phyloP scores from a whole-genome alignment of 2,888 invertebrate genomes.

The Sinotaia quadrata region DNA sequence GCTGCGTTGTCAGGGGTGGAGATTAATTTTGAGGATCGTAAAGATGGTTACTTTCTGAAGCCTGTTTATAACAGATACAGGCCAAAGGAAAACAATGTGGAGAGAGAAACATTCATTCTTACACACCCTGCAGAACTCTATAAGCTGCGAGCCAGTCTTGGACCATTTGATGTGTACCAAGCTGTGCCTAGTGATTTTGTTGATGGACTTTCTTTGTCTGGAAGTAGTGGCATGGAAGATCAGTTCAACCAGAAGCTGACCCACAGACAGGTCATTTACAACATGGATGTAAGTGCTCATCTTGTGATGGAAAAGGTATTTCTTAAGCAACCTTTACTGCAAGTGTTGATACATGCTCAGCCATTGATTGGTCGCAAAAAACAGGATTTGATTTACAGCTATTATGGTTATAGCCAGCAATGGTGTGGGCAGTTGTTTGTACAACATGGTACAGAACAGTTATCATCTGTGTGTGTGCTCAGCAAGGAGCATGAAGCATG shows the following conservation, averaged over 20 bases:
- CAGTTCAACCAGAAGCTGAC: conserved; percentile 29
- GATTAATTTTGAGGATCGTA: conserved; percentile 62
- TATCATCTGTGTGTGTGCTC: conserved; percentile 93
- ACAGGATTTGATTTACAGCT: conserved; percentile 34
- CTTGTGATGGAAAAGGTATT: conserved; percentile 89
- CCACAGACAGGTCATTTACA: conserved; percentile 53
- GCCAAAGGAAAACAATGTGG: conserved; percentile 68
- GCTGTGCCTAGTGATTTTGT: conserved; percentile 83
- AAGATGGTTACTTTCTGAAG: conserved; percentile 69
- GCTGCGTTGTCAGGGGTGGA: conserved; percentile 55
- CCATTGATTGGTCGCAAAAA: conserved; percentile 72
- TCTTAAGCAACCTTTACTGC: conserved; percentile 89
- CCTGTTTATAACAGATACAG: conserved; percentile 73
- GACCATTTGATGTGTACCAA: conserved; percentile 95
- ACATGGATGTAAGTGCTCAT: conserved; percentile 91
- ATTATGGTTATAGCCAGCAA: conserved; percentile 38
- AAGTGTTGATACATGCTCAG: conserved; percentile 90
- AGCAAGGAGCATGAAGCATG: conserved; percentile 91
- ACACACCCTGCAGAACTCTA: conserved; percentile 92
- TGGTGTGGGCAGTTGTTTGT: conserved; percentile 70
- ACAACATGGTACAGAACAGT: conserved; percentile 73
- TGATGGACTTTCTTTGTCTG: conserved; percentile 11
- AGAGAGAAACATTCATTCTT: conserved; percentile 90
- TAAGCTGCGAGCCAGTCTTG: conserved; percentile 91
- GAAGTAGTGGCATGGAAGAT: conserved; percentile 7